phyloP scores from a whole-genome alignment of 2,888 invertebrate species.

The Carpatolechia fugitivella region DNA sequence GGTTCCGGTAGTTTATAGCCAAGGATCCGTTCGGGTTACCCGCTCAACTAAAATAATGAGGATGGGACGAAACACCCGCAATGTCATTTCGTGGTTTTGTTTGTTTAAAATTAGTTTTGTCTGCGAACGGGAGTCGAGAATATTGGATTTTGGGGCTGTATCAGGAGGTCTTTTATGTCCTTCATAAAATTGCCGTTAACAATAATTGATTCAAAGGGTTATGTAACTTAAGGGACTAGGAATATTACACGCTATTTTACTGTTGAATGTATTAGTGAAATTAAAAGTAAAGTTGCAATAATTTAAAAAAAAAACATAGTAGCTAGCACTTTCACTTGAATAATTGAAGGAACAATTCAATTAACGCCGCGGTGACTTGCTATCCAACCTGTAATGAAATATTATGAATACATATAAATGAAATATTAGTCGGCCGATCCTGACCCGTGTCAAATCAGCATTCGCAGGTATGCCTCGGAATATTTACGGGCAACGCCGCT shows the following conservation, averaged over 20 bases:
- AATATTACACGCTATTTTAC: too few relatives aligned
- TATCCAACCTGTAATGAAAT: constrained; percentile 53
- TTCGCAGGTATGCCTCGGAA: constrained; percentile 73
- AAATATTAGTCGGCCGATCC: constrained; percentile 62
- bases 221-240: constrained; percentile 25
- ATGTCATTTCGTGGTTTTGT: constrained; percentile 45
- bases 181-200: constrained; percentile 8
- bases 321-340: too few relatives aligned
- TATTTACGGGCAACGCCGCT: constrained; percentile 69
- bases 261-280: too few relatives aligned
- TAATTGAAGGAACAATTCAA: too few relatives aligned
- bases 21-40: constrained; percentile 57
- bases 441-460: constrained; percentile 77
- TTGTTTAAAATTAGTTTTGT: constrained; percentile 26
- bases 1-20: constrained; percentile 59
- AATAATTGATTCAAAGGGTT: constrained; percentile 26
- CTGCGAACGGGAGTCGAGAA: not conserved
- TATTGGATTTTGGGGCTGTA: not conserved
- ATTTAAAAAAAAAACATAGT: too few relatives aligned
- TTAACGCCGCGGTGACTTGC: constrained; percentile 55
- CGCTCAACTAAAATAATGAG: constrained; percentile 60
- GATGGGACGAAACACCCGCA: constrained; percentile 47
- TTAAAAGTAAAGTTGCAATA: too few relatives aligned
- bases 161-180: constrained; percentile 6
- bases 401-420: too few relatives aligned